A percentile compares a stretch with the other conserved stretches of the same genome.
Evolutionary conservation across 2,113 vertebrate species (phyloP).

Genomic region (Galbula dea): DNA sequence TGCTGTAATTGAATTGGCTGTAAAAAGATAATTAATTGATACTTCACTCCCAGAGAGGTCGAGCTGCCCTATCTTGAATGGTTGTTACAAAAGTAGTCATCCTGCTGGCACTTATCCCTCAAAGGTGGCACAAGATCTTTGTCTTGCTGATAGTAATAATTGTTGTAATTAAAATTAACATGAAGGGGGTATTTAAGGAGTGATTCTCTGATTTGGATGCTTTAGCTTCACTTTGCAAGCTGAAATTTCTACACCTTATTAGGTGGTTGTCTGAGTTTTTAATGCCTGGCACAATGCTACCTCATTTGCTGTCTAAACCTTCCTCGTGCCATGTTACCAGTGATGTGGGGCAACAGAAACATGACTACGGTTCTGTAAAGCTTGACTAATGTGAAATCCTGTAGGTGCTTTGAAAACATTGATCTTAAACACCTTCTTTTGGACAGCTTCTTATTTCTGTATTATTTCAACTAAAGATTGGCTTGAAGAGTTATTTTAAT

Average conservation of each 20-base stretch:
- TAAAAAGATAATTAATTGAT: conserved; percentile 82
- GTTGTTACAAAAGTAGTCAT: conserved; percentile 32
- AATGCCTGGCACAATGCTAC: not conserved
- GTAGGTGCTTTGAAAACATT: not conserved
- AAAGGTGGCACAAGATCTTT: conserved; percentile 69
- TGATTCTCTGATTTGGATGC: not conserved
- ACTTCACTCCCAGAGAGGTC: conserved; percentile 76
- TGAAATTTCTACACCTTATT: not conserved
- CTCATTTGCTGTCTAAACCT: not conserved
- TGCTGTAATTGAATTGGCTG: conserved; percentile 73
- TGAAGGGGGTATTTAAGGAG: not conserved
- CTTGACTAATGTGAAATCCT: not conserved
- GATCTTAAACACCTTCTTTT: not conserved
- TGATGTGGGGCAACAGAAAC: not conserved
- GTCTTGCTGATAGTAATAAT: conserved; percentile 65
- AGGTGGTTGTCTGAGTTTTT: not conserved
- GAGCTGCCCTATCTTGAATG: conserved; percentile 67
- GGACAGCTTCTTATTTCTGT: not conserved
- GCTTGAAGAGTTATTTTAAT: not conserved
- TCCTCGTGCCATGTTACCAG: not conserved
- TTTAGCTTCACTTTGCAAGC: not conserved
- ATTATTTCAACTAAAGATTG: not conserved
- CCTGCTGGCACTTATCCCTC: conserved; percentile 39
- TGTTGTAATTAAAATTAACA: conserved; percentile 63
- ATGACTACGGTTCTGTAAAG: not conserved